phyloP scores from a whole-genome alignment of 2,888 invertebrate species.

The Campoletis raptor region DNA sequence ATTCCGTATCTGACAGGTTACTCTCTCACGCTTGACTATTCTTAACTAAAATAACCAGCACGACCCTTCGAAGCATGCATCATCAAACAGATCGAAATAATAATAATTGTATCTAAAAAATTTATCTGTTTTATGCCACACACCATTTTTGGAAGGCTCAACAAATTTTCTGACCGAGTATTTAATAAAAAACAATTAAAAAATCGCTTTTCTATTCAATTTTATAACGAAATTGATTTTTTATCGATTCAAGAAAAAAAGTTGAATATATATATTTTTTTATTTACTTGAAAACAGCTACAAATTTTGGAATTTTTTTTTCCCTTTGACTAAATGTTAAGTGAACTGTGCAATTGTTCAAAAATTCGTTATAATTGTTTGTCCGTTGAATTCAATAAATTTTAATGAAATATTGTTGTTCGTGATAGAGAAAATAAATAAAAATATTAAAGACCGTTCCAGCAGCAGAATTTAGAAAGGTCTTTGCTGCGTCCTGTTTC shows the following conservation, averaged over 20 bases:
- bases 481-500: background rate
- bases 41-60: slow-evolving; percentile 15
- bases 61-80: slow-evolving; percentile 40
- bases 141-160: background rate
- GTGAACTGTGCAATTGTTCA: too few species aligned
- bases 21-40: slow-evolving; percentile 78
- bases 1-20: slow-evolving; percentile 80
- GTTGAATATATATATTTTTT: background rate
- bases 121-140: background rate
- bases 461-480: slow-evolving; percentile 31
- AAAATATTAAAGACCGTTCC: slow-evolving; percentile 8
- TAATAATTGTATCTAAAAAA: slow-evolving; percentile 1
- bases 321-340: too few species aligned
- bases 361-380: background rate
- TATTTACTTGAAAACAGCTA: background rate
- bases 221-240: too few species aligned
- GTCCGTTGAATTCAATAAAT: background rate
- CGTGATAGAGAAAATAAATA: background rate
- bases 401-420: background rate
- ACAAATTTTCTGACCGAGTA: background rate
- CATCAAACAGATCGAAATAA: slow-evolving; percentile 30
- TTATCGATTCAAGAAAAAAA: background rate
- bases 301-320: background rate
- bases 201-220: too few species aligned
- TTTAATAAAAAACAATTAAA: background rate